Conservation (phyloP, 2,888 invertebrate species). For the Ochlodes sylvanus region DNA sequence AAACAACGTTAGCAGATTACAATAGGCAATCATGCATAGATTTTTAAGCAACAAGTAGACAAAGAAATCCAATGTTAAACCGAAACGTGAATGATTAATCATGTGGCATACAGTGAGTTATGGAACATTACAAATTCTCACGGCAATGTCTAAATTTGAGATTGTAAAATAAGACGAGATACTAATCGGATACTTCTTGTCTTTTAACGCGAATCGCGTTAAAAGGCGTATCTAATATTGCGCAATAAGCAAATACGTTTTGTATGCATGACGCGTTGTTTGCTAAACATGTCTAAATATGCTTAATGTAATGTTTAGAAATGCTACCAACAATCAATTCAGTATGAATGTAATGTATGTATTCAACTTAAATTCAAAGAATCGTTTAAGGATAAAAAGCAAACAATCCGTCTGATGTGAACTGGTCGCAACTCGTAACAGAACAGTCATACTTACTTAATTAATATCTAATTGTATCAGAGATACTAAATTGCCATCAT, state of each 20-base stretch:
- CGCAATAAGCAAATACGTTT: not conserved
- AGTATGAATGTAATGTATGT: too few species aligned
- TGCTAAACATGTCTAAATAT: not conserved
- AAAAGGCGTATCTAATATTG: constrained; percentile 13
- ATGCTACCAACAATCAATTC: not conserved
- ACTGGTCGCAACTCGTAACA: too few species aligned
- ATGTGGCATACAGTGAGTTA: constrained; percentile 23
- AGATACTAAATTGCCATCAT: too few species aligned
- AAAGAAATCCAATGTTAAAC: not conserved
- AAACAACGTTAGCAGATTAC: not conserved
- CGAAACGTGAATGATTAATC: constrained; percentile 34
- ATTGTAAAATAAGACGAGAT: constrained; percentile 66
- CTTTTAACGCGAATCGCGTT: constrained; percentile 10
- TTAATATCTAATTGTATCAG: too few species aligned
- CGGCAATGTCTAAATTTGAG: constrained; percentile 62
- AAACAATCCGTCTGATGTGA: too few species aligned
- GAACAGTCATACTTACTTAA: too few species aligned
- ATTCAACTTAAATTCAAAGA: too few species aligned
- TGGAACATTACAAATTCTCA: constrained; percentile 55
- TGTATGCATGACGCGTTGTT: not conserved
- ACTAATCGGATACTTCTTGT: constrained; percentile 44
- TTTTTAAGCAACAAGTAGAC: not conserved
- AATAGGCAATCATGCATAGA: not conserved
- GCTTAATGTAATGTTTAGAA: not conserved
- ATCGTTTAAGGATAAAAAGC: too few species aligned